Percentiles rank a stretch among this genome's conserved stretches.
phyloP scores from a whole-genome alignment of 2,888 invertebrate genomes.

The Dysmachus trigonus region DNA sequence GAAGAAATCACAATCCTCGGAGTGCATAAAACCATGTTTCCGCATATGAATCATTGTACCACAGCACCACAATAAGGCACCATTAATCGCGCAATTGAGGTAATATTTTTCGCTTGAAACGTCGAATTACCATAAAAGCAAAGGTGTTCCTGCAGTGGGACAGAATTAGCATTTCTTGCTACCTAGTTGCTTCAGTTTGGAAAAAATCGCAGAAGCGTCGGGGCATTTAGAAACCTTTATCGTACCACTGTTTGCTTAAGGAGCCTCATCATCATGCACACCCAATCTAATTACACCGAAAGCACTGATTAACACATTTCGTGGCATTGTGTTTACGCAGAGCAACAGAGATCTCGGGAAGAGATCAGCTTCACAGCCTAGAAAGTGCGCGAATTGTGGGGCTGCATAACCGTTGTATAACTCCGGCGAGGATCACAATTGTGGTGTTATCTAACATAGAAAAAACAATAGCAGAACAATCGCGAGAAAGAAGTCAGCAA shows the following conservation, averaged over 20 bases:
- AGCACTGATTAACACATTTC: constrained; percentile 22
- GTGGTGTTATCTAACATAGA: constrained; percentile 14
- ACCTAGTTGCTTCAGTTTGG: neutral
- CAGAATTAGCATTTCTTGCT: neutral
- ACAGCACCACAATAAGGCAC: neutral
- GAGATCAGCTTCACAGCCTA: constrained; percentile 10
- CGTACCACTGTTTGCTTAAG: neutral
- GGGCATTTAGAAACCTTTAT: neutral
- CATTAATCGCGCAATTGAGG: neutral
- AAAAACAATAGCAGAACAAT: neutral
- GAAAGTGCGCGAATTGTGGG: neutral
- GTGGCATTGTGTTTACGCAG: neutral
- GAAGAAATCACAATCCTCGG: neutral
- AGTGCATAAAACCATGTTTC: neutral
- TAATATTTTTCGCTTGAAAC: neutral
- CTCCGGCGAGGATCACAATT: neutral
- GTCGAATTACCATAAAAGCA: constrained; percentile 19
- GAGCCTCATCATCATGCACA: neutral
- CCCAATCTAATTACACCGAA: neutral
- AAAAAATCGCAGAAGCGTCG: neutral
- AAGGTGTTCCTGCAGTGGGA: neutral
- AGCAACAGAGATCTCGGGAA: neutral
- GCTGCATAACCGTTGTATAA: constrained; percentile 11
- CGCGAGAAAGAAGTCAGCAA: neutral
- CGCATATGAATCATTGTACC: constrained; percentile 11